Conservation (phyloP, 2,888 invertebrate species). For the Conchocele bisecta region DNA sequence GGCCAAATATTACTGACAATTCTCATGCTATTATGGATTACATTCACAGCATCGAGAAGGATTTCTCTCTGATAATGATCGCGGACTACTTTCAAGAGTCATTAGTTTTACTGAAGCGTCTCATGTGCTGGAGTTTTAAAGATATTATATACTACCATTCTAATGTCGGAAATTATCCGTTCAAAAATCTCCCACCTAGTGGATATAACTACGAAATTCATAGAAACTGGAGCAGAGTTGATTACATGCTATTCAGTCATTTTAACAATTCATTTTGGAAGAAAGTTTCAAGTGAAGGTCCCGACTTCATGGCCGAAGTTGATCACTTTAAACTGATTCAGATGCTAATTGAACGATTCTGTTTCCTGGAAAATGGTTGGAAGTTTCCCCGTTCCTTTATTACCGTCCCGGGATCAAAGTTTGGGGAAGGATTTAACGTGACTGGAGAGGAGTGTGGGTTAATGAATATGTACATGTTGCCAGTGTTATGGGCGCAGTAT, state of each 20-base stretch:
- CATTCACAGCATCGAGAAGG: constrained; percentile 67
- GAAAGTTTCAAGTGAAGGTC: constrained; percentile 62
- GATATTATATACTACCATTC: constrained; percentile 77
- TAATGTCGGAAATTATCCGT: constrained; percentile 61
- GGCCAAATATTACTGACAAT: constrained; percentile 60
- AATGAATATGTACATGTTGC: constrained; percentile 61
- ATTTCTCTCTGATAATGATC: constrained; percentile 78
- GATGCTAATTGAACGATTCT: constrained; percentile 54
- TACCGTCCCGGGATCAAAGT: constrained; percentile 56
- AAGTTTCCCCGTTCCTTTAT: constrained; percentile 22
- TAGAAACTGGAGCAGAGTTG: constrained; percentile 73
- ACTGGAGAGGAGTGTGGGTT: constrained; percentile 62
- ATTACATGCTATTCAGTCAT: constrained; percentile 77
- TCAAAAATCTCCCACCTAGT: constrained; percentile 35
- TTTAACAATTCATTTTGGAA: constrained; percentile 78
- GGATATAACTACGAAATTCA: constrained; percentile 62
- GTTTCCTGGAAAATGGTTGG: constrained; percentile 56
- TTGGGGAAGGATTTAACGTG: constrained; percentile 57
- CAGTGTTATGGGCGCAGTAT: constrained; percentile 59
- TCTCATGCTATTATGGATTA: constrained; percentile 58
- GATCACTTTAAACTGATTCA: constrained; percentile 61
- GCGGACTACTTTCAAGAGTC: constrained; percentile 81
- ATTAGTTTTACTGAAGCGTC: constrained; percentile 75
- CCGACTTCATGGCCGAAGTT: constrained; percentile 71
- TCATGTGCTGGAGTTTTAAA: constrained; percentile 80